These are phyloP conservation scores for Istiophorus platypterus DNA, from an alignment of 2,113 vertebrate genomes.

Conservation along the genomic window DNA sequence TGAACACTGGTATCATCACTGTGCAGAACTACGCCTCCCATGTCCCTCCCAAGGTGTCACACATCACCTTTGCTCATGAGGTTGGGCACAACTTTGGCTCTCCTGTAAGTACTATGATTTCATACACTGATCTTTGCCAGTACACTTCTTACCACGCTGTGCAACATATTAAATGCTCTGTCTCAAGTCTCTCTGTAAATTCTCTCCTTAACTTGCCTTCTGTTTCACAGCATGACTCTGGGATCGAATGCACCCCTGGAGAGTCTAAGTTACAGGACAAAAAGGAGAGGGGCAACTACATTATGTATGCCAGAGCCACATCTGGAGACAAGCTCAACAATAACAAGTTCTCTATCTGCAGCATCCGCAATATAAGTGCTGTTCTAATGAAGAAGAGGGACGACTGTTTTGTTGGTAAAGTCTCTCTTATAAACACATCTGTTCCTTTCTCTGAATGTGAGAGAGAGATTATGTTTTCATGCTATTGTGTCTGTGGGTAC, in stretches of 20 bases:
- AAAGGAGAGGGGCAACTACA: slow-evolving; percentile 96
- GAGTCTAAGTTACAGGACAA: slow-evolving; percentile 90
- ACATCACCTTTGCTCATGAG: slow-evolving; percentile 99
- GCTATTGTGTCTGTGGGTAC: slow-evolving; percentile 40
- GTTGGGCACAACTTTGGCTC: slow-evolving; percentile 99
- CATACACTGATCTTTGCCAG: not conserved
- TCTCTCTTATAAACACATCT: not conserved
- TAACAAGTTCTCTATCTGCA: slow-evolving; percentile 97
- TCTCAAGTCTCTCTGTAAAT: not conserved
- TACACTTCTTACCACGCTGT: not conserved
- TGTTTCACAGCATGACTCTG: slow-evolving; percentile 93
- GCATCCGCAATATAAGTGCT: slow-evolving; percentile 94
- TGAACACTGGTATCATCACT: slow-evolving; percentile 99
- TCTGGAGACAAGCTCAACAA: slow-evolving; percentile 98
- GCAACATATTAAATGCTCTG: not conserved
- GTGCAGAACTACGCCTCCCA: slow-evolving; percentile 99
- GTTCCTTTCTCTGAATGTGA: not conserved
- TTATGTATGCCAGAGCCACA: slow-evolving; percentile 99
- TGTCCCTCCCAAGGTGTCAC: slow-evolving; percentile 97
- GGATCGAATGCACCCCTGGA: slow-evolving; percentile 94
- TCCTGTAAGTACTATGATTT: slow-evolving; percentile 88
- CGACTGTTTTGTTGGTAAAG: slow-evolving; percentile 95
- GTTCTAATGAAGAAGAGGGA: slow-evolving; percentile 93
- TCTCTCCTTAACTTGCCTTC: slow-evolving; percentile 8
- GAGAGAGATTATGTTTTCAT: slow-evolving; percentile 47